A percentile compares a stretch with the other conserved stretches of the same genome.
Evolutionary conservation across 1,140 invertebrate genomes (phyloP).

Genomic region (Xylocopa sonorina): DNA sequence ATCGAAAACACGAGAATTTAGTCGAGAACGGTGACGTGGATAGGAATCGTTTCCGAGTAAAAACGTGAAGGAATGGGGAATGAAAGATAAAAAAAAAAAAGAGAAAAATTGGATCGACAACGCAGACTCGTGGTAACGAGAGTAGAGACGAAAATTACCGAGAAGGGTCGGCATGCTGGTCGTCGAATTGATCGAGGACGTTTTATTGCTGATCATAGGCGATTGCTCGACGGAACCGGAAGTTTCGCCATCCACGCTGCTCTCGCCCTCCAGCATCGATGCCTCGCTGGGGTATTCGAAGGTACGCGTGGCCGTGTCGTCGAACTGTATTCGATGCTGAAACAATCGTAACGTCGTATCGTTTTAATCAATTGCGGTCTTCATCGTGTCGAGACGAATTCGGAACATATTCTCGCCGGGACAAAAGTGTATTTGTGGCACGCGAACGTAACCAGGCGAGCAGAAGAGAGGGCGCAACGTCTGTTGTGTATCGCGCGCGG

Average conservation of each 20-base stretch:
- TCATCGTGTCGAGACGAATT: background rate
- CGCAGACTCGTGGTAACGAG: background rate
- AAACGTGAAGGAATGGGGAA: no score
- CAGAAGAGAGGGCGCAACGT: slow-evolving; percentile 26
- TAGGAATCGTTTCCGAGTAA: background rate
- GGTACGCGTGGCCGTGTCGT: slow-evolving; percentile 90
- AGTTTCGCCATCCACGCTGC: slow-evolving; percentile 75
- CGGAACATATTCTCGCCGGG: background rate
- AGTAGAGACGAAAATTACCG: slow-evolving; percentile 68
- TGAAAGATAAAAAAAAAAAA: background rate
- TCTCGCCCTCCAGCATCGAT: slow-evolving; percentile 87
- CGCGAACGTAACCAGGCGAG: slow-evolving; percentile 33
- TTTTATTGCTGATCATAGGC: slow-evolving; percentile 67
- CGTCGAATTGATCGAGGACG: slow-evolving; percentile 64
- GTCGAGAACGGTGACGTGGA: background rate
- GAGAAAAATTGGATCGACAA: background rate
- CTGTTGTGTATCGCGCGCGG: slow-evolving; percentile 13
- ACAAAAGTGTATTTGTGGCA: background rate
- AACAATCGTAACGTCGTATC: slow-evolving; percentile 57
- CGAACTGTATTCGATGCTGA: slow-evolving; percentile 92
- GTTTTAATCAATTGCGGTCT: background rate
- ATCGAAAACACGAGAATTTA: slow-evolving; percentile 13
- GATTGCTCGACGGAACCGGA: slow-evolving; percentile 73
- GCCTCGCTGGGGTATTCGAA: slow-evolving; percentile 94
- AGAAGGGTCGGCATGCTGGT: slow-evolving; percentile 75